Base-by-base conservation (phyloP, 2,113 vertebrate genomes). In the Ceyx cyanopectus region DNA sequence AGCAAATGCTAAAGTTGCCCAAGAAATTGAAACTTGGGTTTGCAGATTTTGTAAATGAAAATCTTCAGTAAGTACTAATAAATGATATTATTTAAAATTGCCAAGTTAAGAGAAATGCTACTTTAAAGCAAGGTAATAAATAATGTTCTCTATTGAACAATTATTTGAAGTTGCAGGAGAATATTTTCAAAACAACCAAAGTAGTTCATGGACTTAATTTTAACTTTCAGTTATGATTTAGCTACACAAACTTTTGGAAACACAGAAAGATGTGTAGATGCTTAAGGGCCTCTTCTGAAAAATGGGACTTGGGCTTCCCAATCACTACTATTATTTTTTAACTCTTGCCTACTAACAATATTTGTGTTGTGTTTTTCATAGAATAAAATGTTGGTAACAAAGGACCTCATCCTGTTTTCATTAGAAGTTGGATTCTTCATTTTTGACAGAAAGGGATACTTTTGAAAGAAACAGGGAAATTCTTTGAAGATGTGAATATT, bases 1-100 rank as follows among this genome's bases (percentile, higher is more conserved):
- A 89, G 62, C 21, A 94, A 89, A 85, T 56, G 26, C 54, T 81
- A 40, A 92, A 73, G 78, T 90, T 96, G 29, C 34, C 29, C 69
- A 87, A 88, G 50, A 93, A 95, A 79, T 65, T 87, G 66, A 79
- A 94, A 72, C 79, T 87, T 89, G 29, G 26, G 34, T 68, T 72
- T 93, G 37, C 37, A 84, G 48, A 45, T 81, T 51, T 23, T 93
- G 83, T 66, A 76, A 75, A 14, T 65, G 27, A 83, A 93, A 73
- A 62, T 69, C 62, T 80, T 93, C 24, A 14, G 1, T 30, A 78
- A 81, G 19, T 69, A 5, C 24, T 32, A 34, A 67, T 66, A 76
- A 87, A 69, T 66, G 0, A 29, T 60, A 68, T 51, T 37, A 37
- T 37, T 37, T 65, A 67, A 89, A 90, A 62, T 68, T 76, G 32